Conservation (phyloP, 2,888 invertebrate species). For the Ennomos erosarius region DNA sequence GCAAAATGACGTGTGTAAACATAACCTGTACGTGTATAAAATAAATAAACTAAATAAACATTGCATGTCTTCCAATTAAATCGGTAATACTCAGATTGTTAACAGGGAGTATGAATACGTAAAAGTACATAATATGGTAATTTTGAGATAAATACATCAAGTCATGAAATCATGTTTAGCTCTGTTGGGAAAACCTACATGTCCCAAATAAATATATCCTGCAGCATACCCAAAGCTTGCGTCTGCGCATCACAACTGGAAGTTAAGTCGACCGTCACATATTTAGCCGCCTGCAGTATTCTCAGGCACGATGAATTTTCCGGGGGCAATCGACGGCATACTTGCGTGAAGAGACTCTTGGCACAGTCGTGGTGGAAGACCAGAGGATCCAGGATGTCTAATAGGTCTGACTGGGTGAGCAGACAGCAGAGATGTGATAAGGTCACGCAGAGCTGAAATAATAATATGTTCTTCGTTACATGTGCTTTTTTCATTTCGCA, state of each 20-base stretch:
- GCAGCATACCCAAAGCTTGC: constrained; percentile 70
- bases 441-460: constrained; percentile 88
- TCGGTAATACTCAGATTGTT: too few relatives aligned
- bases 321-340: constrained; percentile 71
- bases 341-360: constrained; percentile 66
- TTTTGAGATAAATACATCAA: too few relatives aligned
- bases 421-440: constrained; percentile 89
- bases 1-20: too few relatives aligned
- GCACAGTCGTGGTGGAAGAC: constrained; percentile 77
- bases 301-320: constrained; percentile 72
- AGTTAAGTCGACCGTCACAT: constrained; percentile 73
- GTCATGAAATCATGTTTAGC: too few relatives aligned
- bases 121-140: too few relatives aligned
- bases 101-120: too few relatives aligned
- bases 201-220: constrained; percentile 80
- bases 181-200: constrained; percentile 46
- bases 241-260: constrained; percentile 63
- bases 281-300: constrained; percentile 77
- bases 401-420: constrained; percentile 85
- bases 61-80: too few relatives aligned
- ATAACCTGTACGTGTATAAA: too few relatives aligned
- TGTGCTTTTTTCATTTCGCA: too few relatives aligned
- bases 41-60: too few relatives aligned
- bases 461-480: constrained; percentile 10
- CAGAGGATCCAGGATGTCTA: constrained; percentile 78